These are phyloP conservation scores for Calameuta filiformis DNA, from an alignment of 2,888 invertebrate genomes.

Conservation along the genomic window DNA sequence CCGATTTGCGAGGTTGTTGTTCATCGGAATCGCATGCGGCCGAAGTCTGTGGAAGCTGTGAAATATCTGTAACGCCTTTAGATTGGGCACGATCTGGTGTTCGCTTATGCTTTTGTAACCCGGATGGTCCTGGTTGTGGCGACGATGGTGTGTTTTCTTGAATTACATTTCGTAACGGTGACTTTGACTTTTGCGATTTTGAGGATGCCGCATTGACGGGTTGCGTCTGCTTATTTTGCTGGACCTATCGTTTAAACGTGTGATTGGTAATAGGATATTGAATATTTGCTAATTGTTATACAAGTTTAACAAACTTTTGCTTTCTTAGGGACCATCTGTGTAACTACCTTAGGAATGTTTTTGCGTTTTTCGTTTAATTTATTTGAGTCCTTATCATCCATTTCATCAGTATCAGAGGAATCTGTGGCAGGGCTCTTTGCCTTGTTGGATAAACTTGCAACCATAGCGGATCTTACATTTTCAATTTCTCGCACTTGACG, in stretches of 20 bases:
- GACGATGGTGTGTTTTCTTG: constrained; percentile 7
- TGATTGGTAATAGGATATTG: neutral
- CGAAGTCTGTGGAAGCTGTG: constrained; percentile 9
- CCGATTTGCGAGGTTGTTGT: constrained; percentile 29
- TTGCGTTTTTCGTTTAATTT: neutral
- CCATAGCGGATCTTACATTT: constrained; percentile 64
- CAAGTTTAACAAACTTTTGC: neutral
- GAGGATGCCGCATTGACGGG: neutral
- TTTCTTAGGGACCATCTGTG: neutral
- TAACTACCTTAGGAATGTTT: constrained; percentile 3
- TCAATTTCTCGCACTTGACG: constrained; percentile 65
- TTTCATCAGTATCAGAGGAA: constrained; percentile 23
- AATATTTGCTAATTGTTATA: neutral
- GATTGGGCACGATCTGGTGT: neutral
- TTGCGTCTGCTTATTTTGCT: neutral
- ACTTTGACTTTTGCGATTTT: constrained; percentile 19
- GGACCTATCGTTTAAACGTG: neutral
- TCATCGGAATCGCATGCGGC: constrained; percentile 25
- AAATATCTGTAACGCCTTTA: constrained; percentile 15
- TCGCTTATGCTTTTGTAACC: neutral
- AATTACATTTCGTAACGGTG: constrained; percentile 15
- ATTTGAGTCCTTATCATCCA: neutral
- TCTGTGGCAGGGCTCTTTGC: constrained; percentile 17
- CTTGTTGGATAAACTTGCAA: constrained; percentile 51
- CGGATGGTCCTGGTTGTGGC: constrained; percentile 18